Evolutionary conservation across 2,113 vertebrate species (phyloP), one percentile per base, ranked within the genome.

Genomic region (Danionella cerebrum): DNA sequence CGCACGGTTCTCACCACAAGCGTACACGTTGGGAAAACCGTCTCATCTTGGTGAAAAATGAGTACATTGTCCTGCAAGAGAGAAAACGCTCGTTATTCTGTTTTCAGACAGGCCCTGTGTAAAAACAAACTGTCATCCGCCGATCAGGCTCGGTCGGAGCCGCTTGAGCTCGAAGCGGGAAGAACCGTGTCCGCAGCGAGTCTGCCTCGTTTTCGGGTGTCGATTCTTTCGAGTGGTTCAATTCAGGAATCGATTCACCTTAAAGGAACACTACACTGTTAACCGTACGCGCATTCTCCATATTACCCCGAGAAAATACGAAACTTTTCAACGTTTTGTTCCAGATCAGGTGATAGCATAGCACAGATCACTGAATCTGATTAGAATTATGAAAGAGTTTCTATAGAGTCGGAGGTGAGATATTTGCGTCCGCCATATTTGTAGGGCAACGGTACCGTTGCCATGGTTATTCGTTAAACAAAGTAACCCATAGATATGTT

Each of bases 61-160:
- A 4, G 1, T 16, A 6, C 6, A 3, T 16, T 33, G 18, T 44
- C 12, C 24, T 50, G 10, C 12, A 6, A 6, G 18, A 19, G 2
- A 1, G 44, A 24, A 22, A 64, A 48, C 11, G 18, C 3, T n/a
- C 44, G 60, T 5, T 64, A 5, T 60, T 44, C 18, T 36, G n/a
- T n/a, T 6, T n/a, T 64, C 41, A 47, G 5, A 35, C 41, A 22
- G 60, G 60, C 42, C 60, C 44, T 21, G 42, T 7, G 14, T 48
- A 41, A 64, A 64, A 64, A 64, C 44, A 64, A 64, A 64, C 60
- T 64, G 60, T 64, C 60, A 64, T 64, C 60, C 60, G 60, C 44
- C 60, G 14, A 64, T 48, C 19, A 21, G 29, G 35, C 22, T 50
- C 44, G 12, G 6, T 35, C 44, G 18, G 6, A 63, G 42, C 58